Evolutionary conservation across 2,113 vertebrate species (phyloP).

Genomic region (Dasyornis broadbenti): DNA sequence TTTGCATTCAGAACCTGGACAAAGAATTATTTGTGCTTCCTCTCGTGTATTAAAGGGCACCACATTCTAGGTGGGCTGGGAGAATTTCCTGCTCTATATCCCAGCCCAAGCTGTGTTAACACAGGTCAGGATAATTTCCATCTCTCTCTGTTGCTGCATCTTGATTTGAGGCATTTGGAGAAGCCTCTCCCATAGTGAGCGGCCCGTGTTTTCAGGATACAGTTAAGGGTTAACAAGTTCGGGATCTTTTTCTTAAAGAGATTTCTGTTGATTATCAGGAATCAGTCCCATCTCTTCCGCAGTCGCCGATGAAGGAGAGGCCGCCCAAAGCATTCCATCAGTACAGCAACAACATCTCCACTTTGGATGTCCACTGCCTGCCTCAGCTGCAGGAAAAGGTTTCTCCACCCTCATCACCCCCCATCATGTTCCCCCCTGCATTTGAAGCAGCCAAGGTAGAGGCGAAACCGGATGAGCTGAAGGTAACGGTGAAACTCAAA

Average conservation of each 20-base stretch:
- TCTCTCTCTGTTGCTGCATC: neutral
- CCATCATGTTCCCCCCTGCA: slow-evolving; percentile 78
- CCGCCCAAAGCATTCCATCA: slow-evolving; percentile 80
- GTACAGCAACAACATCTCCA: slow-evolving; percentile 90
- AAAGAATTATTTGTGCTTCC: neutral
- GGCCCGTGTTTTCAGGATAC: neutral
- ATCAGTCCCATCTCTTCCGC: slow-evolving; percentile 67
- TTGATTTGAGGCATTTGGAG: neutral
- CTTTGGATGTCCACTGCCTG: slow-evolving; percentile 87
- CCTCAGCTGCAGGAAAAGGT: slow-evolving; percentile 79
- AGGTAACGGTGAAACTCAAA: slow-evolving; percentile 93
- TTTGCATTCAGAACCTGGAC: neutral
- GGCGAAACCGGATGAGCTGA: slow-evolving; percentile 84
- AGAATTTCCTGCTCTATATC: neutral
- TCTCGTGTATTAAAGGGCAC: neutral
- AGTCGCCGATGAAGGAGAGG: slow-evolving; percentile 72
- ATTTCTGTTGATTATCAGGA: slow-evolving; percentile 69
- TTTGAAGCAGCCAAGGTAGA: slow-evolving; percentile 81
- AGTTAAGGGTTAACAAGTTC: neutral
- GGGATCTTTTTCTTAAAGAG: neutral
- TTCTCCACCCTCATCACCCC: slow-evolving; percentile 77
- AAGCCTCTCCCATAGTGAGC: neutral
- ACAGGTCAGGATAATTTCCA: neutral
- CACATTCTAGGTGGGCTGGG: neutral
- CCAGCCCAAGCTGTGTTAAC: neutral